Conservation (phyloP, 2,113 vertebrate species). For the Myrmecophaga tridactyla region DNA sequence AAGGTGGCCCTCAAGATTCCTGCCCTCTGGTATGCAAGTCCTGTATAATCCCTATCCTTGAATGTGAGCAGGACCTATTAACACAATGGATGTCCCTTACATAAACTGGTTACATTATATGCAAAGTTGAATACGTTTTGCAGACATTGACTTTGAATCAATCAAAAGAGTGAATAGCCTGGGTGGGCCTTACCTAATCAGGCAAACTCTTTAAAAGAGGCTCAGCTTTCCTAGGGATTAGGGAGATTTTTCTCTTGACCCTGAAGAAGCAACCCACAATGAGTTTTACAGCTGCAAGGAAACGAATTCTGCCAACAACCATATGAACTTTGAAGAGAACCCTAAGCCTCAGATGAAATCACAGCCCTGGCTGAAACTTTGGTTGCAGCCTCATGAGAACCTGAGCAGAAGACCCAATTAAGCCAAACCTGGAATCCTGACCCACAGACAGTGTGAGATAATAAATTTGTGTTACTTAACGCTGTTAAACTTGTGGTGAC, state of each 20-base stretch:
- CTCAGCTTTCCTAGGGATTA: not conserved
- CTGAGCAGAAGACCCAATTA: not conserved
- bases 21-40: not conserved
- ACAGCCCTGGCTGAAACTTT: not conserved
- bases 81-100: not conserved
- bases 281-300: not conserved
- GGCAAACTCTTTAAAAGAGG: not conserved
- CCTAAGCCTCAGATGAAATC: not conserved
- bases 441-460: not conserved
- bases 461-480: not conserved
- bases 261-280: not conserved
- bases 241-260: not conserved
- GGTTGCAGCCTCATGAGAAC: not conserved
- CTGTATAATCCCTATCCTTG: not conserved
- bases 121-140: not conserved
- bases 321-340: not conserved
- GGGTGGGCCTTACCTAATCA: not conserved
- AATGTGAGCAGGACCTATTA: not conserved
- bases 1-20: not conserved
- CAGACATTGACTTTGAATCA: not conserved
- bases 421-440: not conserved
- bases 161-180: not conserved
- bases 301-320: not conserved
- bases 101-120: not conserved
- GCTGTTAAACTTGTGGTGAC: not conserved